Evolutionary conservation across 2,888 invertebrate species (phyloP), one percentile per base, ranked within the genome.

Genomic region (Teleiodes luculella): DNA sequence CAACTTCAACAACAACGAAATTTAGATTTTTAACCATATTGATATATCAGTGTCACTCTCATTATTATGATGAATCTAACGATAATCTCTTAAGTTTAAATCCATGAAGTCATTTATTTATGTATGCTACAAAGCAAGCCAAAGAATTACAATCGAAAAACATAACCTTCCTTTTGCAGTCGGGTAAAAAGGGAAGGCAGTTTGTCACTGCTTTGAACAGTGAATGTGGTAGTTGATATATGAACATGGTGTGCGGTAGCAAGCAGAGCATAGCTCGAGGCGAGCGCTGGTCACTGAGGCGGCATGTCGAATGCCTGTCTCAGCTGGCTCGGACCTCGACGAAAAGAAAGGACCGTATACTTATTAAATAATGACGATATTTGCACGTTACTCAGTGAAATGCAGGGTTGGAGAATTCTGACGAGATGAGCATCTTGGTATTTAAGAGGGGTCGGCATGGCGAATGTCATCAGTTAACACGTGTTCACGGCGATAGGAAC

Each of bases 111-210:
- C n/a, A n/a, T n/a, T n/a, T n/a, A n/a, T 37, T 92, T 3, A 97
- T 91, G 10, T 94, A 93, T 0, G 92, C 89, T 51, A 96, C 86
- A 51, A n/a, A n/a, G n/a, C n/a, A n/a, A n/a, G n/a, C n/a, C n/a
- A n/a, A n/a, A n/a, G n/a, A n/a, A n/a, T n/a, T n/a, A n/a, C n/a
- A n/a, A n/a, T n/a, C n/a, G n/a, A n/a, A n/a, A n/a, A n/a, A n/a
- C n/a, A n/a, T n/a, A n/a, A n/a, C n/a, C n/a, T n/a, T n/a, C n/a
- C n/a, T n/a, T n/a, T n/a, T n/a, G n/a, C n/a, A n/a, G n/a, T n/a
- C n/a, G n/a, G n/a, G n/a, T 20, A 11, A 50, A 37, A 50, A 49
- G 13, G 18, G 3, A 41, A 13, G 14, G 8, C 6, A 18, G 61
- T 64, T 61, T 57, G 57, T 59, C 60, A 61, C 56, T 56, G 50